Base-by-base conservation (phyloP, 2,113 vertebrate genomes). In the Lynx canadensis region DNA sequence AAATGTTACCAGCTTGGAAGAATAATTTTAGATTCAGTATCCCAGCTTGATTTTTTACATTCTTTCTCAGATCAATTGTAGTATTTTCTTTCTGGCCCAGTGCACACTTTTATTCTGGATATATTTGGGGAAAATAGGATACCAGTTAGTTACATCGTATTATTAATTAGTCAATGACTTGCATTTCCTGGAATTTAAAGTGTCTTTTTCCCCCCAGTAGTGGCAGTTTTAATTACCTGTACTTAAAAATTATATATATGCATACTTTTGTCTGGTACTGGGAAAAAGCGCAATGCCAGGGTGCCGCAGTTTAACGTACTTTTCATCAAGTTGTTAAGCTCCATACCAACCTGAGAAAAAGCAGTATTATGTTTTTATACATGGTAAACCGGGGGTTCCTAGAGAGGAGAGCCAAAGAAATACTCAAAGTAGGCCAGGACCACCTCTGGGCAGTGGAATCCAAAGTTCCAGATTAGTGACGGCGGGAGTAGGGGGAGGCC, bases 401-500 rank as follows among this genome's bases (percentile, higher is more conserved):
- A 31, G 80, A 9, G 5, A 78, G 27, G 19, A 74, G n/a, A n/a
- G 33, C 25, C 50, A 33, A 65, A 60, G 36, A 0, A 48, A 15
- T 48, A 7, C 74, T 48, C 7, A 10, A 48, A 48, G 38, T 78
- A 48, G 41, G 27, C 41, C 74, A 8, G 14, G 74, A 45, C 14
- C 74, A 16, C 74, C 7, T 27, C 1, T 36, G 31, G 38, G 33
- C 36, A 1, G 6, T 1, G 38, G 48, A 50, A 31, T 21, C 25
- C 15, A 27, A 33, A 69, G 4, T 8, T 38, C 50, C 13, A 1
- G 14, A 8, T n/a, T 14, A 13, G 55, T 0, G 8, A 7, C 16
- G 0, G 41, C 8, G 4, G 36, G 18, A 27, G 29, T 0, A 0
- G 29, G 2, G n/a, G 8, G 10, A 12, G 33, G 57, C 23, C 55